Percentiles rank a stretch among this genome's conserved stretches.
phyloP scores from a whole-genome alignment of 2,113 vertebrate genomes.

The Aleadryas rufinucha region DNA sequence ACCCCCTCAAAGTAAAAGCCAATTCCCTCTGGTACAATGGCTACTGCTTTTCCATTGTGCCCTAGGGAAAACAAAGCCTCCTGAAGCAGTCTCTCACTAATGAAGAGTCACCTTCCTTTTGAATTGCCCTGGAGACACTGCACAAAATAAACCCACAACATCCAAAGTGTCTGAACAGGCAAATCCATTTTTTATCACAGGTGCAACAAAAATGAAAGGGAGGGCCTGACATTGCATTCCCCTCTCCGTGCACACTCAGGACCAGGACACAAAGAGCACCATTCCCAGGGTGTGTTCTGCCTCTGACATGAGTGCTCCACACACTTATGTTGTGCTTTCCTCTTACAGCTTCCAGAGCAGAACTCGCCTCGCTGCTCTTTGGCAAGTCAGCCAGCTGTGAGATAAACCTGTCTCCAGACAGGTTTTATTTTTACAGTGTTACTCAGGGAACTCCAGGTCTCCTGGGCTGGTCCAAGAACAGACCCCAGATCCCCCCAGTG shows the following conservation, averaged over 20 bases:
- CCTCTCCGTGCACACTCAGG: accelerated
- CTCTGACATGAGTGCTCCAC: background rate
- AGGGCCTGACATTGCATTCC: background rate
- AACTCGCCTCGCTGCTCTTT: background rate
- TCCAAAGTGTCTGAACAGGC: background rate
- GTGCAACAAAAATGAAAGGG: background rate
- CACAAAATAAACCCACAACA: accelerated
- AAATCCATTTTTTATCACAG: background rate
- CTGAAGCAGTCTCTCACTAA: background rate
- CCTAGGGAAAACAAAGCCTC: background rate
- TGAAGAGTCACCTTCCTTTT: background rate
- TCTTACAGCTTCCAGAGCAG: background rate
- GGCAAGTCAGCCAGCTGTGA: background rate
- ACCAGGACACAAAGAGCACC: background rate
- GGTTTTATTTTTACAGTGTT: background rate
- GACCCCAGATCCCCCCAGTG: background rate
- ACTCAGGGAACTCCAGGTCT: background rate
- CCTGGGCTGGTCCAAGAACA: background rate
- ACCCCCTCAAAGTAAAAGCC: background rate
- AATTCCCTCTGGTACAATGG: background rate
- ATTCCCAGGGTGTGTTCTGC: background rate
- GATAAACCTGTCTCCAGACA: background rate
- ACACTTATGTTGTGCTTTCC: background rate
- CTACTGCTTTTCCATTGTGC: background rate
- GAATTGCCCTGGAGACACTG: background rate